phyloP scores from a whole-genome alignment of 2,113 vertebrate species.

The Mirza zaza region DNA sequence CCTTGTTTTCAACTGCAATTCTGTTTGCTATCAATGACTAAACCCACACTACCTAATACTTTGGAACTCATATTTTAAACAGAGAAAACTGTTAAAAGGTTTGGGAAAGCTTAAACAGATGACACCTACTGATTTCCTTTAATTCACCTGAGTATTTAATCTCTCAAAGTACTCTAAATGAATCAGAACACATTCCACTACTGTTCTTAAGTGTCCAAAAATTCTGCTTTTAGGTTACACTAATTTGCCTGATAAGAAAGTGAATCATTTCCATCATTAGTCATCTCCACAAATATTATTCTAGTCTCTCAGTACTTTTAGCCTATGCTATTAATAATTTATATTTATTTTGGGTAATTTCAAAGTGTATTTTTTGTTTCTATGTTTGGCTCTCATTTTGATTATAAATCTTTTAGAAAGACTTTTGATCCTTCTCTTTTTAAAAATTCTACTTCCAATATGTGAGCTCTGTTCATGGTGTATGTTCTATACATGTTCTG shows the following conservation, averaged over 20 bases:
- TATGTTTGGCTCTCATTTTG: background rate
- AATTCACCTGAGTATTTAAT: background rate
- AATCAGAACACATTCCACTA: background rate
- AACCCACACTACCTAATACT: background rate
- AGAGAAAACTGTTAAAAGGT: background rate
- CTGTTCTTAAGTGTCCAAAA: constrained; percentile 1
- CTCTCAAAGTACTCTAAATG: background rate
- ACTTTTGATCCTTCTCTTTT: background rate
- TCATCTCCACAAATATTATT: constrained; percentile 34
- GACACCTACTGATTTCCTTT: background rate
- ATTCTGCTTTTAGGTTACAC: constrained; percentile 21
- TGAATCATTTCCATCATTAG: constrained; percentile 14
- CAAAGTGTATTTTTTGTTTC: constrained; percentile 27
- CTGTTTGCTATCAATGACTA: background rate
- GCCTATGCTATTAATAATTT: background rate
- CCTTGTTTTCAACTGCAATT: background rate
- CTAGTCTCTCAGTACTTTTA: constrained; percentile 13
- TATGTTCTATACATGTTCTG: background rate
- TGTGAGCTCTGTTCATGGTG: background rate
- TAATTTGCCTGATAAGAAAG: constrained; percentile 6
- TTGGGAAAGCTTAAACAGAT: constrained; percentile 11
- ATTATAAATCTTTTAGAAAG: constrained; percentile 20
- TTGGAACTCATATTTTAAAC: background rate
- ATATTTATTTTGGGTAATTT: constrained; percentile 17
- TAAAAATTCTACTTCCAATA: background rate